Evolutionary conservation across 2,113 vertebrate species (phyloP), one percentile per base, ranked within the genome.

Genomic region (Protobothrops mucrosquamatus): DNA sequence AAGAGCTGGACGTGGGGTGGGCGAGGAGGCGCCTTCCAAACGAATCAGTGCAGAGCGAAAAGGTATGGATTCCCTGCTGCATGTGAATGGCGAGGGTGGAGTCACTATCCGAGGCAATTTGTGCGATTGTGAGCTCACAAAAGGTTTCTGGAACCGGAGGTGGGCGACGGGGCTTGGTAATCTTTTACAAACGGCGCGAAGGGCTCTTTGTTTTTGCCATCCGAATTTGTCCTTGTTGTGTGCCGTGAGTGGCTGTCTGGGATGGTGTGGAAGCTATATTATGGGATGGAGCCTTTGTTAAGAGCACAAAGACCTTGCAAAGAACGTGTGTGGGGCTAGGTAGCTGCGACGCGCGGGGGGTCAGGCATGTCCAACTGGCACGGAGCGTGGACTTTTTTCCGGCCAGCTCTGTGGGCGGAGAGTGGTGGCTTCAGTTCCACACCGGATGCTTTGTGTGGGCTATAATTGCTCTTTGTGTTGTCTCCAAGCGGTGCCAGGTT

Each of bases 271-370:
- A 87, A 61, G 55, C 92, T 54, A 24, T 48, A 85, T 93, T 56
- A 52, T 86, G 88, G 43, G 92, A 85, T 61, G 69, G 9, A 18
- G 74, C 20, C 92, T 93, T 93, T 93, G 88, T 90, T 90, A 90
- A 52, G 22, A 43, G 26, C 59, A 88, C 87, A 92, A 74, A 90
- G 92, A 56, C 81, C 89, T 93, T 61, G 55, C 56, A 81, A 61
- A 74, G 23, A 51, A 43, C 54, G 23, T 29, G 14, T 55, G 46
- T 24, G 74, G 46, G 54, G 74, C 39, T 85, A 39, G n/a, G 69
- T 39, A 51, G 29, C 20, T 11, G 10, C 12, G 3, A 43, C 55
- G 54, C 12, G 24, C 5, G 12, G 11, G n/a, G 20, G 20, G 4
- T 23, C 43, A 39, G 85, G 26, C 23, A n/a, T 22, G 24, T 48